Conservation (phyloP, 1,140 invertebrate genomes). For the Drosophila willistoni region DNA sequence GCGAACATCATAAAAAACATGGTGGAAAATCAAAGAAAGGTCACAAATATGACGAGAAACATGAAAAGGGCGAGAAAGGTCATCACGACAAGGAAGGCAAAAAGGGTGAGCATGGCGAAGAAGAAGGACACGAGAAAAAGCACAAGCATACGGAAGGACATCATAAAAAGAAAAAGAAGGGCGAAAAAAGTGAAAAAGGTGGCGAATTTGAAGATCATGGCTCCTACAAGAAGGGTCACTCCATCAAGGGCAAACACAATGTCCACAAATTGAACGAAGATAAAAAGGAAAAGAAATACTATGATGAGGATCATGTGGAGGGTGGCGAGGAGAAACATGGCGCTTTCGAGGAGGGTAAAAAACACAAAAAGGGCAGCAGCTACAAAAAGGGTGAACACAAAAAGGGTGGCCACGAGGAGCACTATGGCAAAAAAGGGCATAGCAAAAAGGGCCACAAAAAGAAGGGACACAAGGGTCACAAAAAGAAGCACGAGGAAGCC, state of each 20-base stretch:
- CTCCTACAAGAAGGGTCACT: constrained; percentile 91
- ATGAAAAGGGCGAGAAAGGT: constrained; percentile 86
- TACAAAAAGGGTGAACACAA: constrained; percentile 89
- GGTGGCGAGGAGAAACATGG: constrained; percentile 89
- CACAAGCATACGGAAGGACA: constrained; percentile 89
- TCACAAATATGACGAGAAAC: constrained; percentile 69
- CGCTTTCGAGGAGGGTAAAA: constrained; percentile 88
- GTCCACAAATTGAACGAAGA: constrained; percentile 91
- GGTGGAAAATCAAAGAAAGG: constrained; percentile 85
- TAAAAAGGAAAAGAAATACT: constrained; percentile 93
- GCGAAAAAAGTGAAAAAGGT: constrained; percentile 89
- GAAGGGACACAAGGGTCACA: constrained; percentile 87
- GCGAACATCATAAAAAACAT: constrained; percentile 85
- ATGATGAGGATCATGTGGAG: constrained; percentile 91
- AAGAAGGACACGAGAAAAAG: constrained; percentile 89
- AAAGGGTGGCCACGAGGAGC: constrained; percentile 88
- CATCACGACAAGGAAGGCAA: constrained; percentile 89
- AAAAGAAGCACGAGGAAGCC: constrained; percentile 87
- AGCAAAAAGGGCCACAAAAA: constrained; percentile 88
- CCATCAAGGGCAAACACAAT: constrained; percentile 90
- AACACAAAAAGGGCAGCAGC: constrained; percentile 87
- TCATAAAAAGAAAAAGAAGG: constrained; percentile 90
- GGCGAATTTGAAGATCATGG: constrained; percentile 86
- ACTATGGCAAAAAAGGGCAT: constrained; percentile 89
- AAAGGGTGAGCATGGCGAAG: constrained; percentile 88